Evolutionary conservation across 1,140 invertebrate species (phyloP), one percentile per base, ranked within the genome.

Genomic region (Liolophura sinensis): DNA sequence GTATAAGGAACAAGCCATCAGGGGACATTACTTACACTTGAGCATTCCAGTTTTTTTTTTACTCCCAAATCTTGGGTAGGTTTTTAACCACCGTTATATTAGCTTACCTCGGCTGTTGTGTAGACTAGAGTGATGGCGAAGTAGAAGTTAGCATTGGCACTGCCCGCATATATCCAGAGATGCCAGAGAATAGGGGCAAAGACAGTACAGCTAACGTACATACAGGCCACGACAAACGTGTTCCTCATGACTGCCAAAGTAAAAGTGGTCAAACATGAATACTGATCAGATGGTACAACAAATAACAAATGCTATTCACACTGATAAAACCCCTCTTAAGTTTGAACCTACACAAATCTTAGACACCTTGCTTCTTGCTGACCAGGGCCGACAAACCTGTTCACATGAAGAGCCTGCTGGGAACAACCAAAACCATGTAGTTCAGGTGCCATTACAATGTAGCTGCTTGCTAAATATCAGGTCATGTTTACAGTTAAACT

Each of bases 61-160:
- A 40, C 31, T 9, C 3, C 31, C 31, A 40, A 40, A 40, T 3
- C 31, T 40, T n/a, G n/a, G n/a, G n/a, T n/a, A n/a, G n/a, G n/a
- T n/a, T n/a, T n/a, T n/a, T n/a, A n/a, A n/a, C 31, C 3, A 40
- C 3, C 3, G 18, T 12, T 54, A 54, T n/a, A 1, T 54, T n/a
- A 54, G 22, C 56, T 78, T 83, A 90, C 89, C 85, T 91, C 89
- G 64, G 95, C 95, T 58, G 94, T 93, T 31, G 92, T 94, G 86
- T 96, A 98, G 0, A 94, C 94, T 46, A 99, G 86, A 1, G 96
- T 98, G 9, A 97, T 94, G 14, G 96, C 97, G 87, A 99, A 99
- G 85, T 97, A 99, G 80, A 99, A 99, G 85, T 99, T 99, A 0
- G 97, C 96, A 89, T 99, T 99, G 20, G 96, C 98, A 57, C 96